Conservation (phyloP, 2,888 invertebrate genomes). For the Drosophila limbata region DNA sequence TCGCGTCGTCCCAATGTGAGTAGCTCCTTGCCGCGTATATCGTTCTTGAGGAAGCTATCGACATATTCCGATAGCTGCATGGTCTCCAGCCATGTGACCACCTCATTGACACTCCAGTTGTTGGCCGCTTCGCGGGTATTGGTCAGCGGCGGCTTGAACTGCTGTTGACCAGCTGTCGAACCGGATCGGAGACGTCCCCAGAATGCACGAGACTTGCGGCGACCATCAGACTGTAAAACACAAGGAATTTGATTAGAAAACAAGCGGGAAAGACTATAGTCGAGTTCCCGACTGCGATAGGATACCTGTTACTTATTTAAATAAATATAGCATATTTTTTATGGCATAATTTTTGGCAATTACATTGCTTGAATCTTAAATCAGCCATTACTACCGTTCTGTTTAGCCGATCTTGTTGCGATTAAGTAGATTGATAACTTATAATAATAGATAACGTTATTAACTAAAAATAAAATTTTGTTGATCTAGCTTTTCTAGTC, state of each 20-base stretch:
- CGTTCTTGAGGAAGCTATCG: constrained; percentile 95
- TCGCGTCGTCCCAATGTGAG: constrained; percentile 94
- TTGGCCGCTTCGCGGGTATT: constrained; percentile 86
- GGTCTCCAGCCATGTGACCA: constrained; percentile 95
- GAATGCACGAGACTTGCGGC: constrained; percentile 89
- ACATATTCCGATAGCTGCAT: constrained; percentile 95
- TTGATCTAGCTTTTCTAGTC: too few species aligned
- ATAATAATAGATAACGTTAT: too few species aligned
- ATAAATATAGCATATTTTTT: too few species aligned
- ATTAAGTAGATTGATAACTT: too few species aligned
- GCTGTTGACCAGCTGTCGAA: constrained; percentile 79
- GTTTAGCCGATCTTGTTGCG: too few species aligned
- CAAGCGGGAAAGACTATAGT: too few species aligned
- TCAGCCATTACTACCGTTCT: too few species aligned
- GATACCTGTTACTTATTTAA: too few species aligned
- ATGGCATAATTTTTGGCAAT: too few species aligned
- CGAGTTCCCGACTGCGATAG: too few species aligned
- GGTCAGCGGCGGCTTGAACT: constrained; percentile 77
- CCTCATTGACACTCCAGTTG: constrained; percentile 95
- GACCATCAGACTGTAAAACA: constrained; percentile 85
- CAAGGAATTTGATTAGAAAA: background rate
- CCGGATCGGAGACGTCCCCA: constrained; percentile 89
- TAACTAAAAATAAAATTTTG: too few species aligned
- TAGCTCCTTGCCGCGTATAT: constrained; percentile 95
- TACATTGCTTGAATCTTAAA: too few species aligned